Evolutionary conservation across 2,113 vertebrate species (phyloP).

Genomic region (Clarias batrachus): DNA sequence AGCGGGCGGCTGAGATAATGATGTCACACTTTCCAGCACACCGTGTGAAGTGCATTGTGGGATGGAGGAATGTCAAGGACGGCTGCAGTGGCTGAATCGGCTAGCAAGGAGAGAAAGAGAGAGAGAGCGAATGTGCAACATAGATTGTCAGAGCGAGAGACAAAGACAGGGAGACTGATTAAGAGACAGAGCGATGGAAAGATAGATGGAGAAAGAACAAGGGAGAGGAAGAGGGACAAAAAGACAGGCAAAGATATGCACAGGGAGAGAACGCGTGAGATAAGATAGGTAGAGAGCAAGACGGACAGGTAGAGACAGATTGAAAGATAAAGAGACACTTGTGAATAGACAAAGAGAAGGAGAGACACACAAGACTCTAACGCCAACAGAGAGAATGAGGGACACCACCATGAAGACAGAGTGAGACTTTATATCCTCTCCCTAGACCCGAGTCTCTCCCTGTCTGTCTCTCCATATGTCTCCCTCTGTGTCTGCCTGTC

Average conservation of each 20-base stretch:
- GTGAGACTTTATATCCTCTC: background rate
- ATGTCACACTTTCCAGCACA: constrained; percentile 94
- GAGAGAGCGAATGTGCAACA: background rate
- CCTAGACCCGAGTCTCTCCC: too few species aligned
- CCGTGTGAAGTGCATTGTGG: constrained; percentile 86
- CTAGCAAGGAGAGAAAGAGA: constrained; percentile 75
- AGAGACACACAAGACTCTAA: constrained; percentile 26
- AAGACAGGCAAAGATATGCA: constrained; percentile 36
- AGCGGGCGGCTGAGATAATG: constrained; percentile 88
- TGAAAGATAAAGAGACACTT: constrained; percentile 54
- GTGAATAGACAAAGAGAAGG: constrained; percentile 57
- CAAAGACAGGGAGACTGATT: constrained; percentile 58
- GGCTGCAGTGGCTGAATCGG: constrained; percentile 81
- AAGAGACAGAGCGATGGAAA: background rate
- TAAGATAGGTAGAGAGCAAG: constrained; percentile 54
- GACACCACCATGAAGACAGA: background rate
- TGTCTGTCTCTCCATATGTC: too few species aligned
- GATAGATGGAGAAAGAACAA: background rate
- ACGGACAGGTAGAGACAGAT: constrained; percentile 29
- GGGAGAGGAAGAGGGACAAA: constrained; percentile 50
- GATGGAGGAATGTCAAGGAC: constrained; percentile 98
- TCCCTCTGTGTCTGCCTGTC: too few species aligned
- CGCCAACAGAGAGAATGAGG: constrained; percentile 52
- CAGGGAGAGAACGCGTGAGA: constrained; percentile 54
- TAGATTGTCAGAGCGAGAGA: background rate